phyloP scores from a whole-genome alignment of 2,113 vertebrate species.

The Macrotis lagotis region DNA sequence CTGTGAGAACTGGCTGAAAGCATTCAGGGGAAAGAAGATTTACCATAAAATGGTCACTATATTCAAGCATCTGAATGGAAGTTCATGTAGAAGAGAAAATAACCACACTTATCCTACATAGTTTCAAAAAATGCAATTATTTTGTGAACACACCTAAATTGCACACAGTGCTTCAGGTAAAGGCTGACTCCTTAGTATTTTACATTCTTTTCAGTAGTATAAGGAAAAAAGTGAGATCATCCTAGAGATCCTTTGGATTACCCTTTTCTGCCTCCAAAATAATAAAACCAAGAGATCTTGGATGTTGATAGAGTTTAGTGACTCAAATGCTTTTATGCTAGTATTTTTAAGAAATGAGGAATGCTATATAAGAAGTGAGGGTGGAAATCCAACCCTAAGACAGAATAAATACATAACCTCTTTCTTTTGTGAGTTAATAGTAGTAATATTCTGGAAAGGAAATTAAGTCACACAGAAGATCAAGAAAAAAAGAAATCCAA shows the following conservation, averaged over 20 bases:
- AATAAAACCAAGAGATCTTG: background rate
- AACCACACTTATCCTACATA: background rate
- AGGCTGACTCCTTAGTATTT: background rate
- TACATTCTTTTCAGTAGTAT: background rate
- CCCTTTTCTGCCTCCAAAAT: background rate
- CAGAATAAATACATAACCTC: background rate
- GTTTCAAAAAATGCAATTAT: background rate
- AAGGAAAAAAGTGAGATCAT: background rate
- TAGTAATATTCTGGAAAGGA: conserved; percentile 54
- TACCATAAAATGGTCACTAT: background rate
- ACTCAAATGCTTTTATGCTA: background rate
- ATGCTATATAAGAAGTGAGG: background rate
- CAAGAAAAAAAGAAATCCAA: conserved; percentile 45
- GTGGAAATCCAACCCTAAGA: conserved; percentile 5
- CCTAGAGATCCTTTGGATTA: background rate
- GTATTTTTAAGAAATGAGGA: background rate
- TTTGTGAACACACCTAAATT: background rate
- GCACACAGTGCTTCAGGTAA: background rate
- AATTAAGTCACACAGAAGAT: conserved; percentile 58
- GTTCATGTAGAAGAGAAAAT: background rate
- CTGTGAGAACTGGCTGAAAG: background rate
- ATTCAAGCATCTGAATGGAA: background rate
- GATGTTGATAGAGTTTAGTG: background rate
- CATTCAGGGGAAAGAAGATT: background rate
- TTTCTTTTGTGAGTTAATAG: conserved; percentile 23